phyloP scores from a whole-genome alignment of 1,140 invertebrate species.

The Pemphigus obesinymphae region DNA sequence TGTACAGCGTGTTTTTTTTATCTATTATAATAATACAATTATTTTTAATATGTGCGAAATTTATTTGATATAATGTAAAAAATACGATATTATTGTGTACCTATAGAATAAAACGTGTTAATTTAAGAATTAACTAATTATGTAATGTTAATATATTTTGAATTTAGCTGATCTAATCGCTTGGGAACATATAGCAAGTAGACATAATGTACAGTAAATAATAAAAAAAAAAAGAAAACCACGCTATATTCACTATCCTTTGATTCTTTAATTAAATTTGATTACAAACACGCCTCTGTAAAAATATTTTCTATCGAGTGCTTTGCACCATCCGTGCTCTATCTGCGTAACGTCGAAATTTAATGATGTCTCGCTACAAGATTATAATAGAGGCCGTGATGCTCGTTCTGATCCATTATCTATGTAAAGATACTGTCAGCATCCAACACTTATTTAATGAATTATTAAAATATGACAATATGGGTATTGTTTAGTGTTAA shows the following conservation, averaged over 20 bases:
- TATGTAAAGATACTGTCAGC: neutral
- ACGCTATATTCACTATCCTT: neutral
- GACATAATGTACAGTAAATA: too few species aligned
- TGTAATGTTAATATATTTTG: too few species aligned
- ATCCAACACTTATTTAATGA: neutral
- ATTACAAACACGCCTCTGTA: slow-evolving; percentile 21
- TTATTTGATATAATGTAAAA: neutral
- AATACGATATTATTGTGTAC: neutral
- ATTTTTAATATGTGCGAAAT: too few species aligned
- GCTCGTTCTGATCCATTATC: slow-evolving; percentile 30
- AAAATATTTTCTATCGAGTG: slow-evolving; percentile 26
- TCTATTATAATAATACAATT: too few species aligned
- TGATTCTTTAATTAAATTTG: neutral
- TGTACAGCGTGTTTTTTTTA: too few species aligned
- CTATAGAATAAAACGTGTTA: neutral
- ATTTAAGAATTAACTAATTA: neutral
- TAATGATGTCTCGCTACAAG: neutral
- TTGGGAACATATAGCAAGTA: neutral
- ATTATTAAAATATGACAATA: neutral
- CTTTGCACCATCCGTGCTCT: slow-evolving; percentile 14
- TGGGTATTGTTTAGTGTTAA: neutral
- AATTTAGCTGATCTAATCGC: neutral
- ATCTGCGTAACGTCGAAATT: slow-evolving; percentile 1
- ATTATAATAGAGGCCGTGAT: slow-evolving; percentile 25
- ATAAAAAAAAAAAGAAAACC: neutral